Base-by-base conservation (phyloP, 2,888 invertebrate species). In the Neoitamus cyanurus region DNA sequence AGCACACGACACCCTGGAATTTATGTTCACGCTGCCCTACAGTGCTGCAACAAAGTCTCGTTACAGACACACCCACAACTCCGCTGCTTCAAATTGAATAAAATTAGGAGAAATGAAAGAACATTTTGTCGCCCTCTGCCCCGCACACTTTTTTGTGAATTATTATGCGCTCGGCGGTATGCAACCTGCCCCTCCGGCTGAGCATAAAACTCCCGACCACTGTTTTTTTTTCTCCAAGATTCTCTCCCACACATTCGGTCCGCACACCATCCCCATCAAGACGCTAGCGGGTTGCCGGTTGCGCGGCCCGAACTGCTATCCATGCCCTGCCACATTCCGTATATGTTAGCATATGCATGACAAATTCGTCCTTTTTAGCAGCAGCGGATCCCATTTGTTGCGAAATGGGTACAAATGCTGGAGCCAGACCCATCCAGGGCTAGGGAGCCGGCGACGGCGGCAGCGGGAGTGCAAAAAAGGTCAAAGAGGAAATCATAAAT, bases 361-460 rank as follows among this genome's bases (percentile, higher is more conserved):
- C 82, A 82, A 82, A 82, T 82, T 82, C 30, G 82, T 82, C 82
- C 82, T 82, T 82, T 82, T 82, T 82, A 82, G 69, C 36, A 82
- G 36, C 82, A 68, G n/a, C 69, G 28, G 68, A 82, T 34, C 37
- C 37, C 37, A 69, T 82, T 82, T 82, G 69, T 82, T 69, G 69
- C 69, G 25, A 82, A 82, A 82, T 82, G 82, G 68, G 82, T 28
- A 82, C 28, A 82, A 82, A 82, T 82, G 69, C 15, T 58, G 58
- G 58, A 7, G 20, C 58, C 20, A 1, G 25, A 58, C 20, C 25
- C 9, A 20, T 31, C 25, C 13, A 36, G 37, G 82, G 25, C n/a
- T 7, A 25, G 34, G 20, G 69, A 15, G 25, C 15, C 20, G 20
- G 13, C n/a, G 58, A 7, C 31, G 13, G 25, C 6, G 20, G 82